Conservation (phyloP, 2,113 vertebrate genomes). For the Hepsetus odoe region DNA sequence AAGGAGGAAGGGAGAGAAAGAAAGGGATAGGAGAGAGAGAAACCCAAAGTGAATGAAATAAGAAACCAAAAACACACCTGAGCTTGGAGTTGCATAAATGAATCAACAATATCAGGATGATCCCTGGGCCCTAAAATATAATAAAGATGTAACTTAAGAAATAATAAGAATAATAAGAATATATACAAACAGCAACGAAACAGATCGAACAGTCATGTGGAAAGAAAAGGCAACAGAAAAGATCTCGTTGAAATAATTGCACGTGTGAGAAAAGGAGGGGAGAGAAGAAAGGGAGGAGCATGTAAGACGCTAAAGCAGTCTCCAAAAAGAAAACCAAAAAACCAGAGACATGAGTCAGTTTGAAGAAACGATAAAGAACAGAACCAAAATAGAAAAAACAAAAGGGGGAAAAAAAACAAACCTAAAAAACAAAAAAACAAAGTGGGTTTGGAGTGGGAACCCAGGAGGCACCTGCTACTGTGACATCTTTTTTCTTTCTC, state of each 20-base stretch:
- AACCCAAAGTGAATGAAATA: conserved; percentile 99
- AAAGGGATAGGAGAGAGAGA: conserved; percentile 63
- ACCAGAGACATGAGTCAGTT: conserved; percentile 90
- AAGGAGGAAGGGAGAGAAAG: conserved; percentile 58
- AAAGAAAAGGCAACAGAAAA: conserved; percentile 82
- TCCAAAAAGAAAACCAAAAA: conserved; percentile 84
- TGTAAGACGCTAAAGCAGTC: conserved; percentile 96
- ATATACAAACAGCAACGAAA: conserved; percentile 99
- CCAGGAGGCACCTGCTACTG: conserved; percentile 84
- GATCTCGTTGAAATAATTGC: conserved; percentile 81
- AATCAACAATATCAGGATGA: conserved; percentile 99
- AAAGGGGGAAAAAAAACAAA: conserved; percentile 88
- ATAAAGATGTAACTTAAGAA: conserved; percentile 99
- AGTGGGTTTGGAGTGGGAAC: conserved; percentile 82
- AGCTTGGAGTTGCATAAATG: conserved; percentile 99
- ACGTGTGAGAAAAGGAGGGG: conserved; percentile 87
- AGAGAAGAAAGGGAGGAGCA: conserved; percentile 78
- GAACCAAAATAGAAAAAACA: conserved; percentile 87
- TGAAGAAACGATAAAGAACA: conserved; percentile 86
- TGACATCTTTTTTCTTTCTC: conserved; percentile 52
- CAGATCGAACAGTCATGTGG: conserved; percentile 99
- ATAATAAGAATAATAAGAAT: conserved; percentile 86
- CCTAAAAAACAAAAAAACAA: conserved; percentile 74
- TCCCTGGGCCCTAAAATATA: conserved; percentile 99
- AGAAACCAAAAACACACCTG: conserved; percentile 99